A percentile compares a stretch with the other conserved stretches of the same genome.
Evolutionary conservation across 1,140 invertebrate species (phyloP).

Genomic region (Oscheius sp.): DNA sequence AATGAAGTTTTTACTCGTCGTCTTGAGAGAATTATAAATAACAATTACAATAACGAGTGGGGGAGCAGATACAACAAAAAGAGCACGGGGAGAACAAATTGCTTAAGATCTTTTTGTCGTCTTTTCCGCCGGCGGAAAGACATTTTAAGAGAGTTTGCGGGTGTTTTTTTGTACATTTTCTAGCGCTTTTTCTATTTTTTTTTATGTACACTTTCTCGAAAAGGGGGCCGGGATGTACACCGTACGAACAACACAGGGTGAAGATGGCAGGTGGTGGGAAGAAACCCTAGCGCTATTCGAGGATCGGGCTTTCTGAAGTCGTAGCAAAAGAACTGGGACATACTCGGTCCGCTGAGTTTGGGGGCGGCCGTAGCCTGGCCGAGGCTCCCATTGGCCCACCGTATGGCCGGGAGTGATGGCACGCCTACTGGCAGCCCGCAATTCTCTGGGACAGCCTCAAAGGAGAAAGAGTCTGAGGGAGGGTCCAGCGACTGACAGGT

Average conservation of each 20-base stretch:
- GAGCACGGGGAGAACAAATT: background rate
- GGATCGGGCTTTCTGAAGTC: background rate
- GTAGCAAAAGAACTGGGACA: background rate
- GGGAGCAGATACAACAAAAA: slow-evolving; percentile 2
- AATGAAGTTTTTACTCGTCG: too few species aligned
- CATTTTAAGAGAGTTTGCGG: background rate
- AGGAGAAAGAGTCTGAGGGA: background rate
- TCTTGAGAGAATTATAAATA: too few species aligned
- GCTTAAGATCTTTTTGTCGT: slow-evolving; percentile 8
- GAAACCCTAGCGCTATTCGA: background rate
- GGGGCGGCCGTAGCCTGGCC: slow-evolving; percentile 1
- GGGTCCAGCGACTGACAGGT: background rate
- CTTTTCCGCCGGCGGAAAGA: slow-evolving; percentile 1
- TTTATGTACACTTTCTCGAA: slow-evolving; percentile 1
- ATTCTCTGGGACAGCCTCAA: background rate
- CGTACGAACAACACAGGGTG: background rate
- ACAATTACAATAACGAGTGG: background rate
- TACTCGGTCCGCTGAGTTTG: background rate
- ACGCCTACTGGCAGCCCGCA: slow-evolving; percentile 2
- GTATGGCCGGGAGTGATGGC: slow-evolving; percentile 5
- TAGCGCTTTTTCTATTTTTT: slow-evolving; percentile 1
- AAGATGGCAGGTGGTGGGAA: background rate
- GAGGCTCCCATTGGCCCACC: slow-evolving; percentile 4
- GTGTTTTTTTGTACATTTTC: slow-evolving; percentile 3
- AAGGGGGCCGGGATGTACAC: background rate